These are phyloP conservation scores for Desmodus rotundus DNA, from an alignment of 2,113 vertebrate species.

Conservation along the genomic window DNA sequence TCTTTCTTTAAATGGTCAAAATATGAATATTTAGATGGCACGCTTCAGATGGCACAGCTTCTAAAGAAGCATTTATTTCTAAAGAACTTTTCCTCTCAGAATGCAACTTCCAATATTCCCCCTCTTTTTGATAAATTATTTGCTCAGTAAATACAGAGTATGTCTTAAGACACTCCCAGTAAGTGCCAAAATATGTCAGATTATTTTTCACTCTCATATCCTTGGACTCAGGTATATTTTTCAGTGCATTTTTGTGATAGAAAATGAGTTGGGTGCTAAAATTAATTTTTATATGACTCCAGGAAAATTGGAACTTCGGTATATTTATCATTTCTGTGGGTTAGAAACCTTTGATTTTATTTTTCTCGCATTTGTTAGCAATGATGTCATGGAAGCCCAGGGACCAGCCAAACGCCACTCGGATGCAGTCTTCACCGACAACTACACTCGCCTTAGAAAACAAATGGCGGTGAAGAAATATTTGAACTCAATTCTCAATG, in stretches of 20 bases:
- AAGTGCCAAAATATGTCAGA: background rate
- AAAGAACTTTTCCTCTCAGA: background rate
- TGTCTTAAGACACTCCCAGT: background rate
- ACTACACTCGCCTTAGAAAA: conserved; percentile 94
- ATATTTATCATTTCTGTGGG: background rate
- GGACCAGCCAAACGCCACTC: conserved; percentile 92
- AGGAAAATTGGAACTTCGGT: background rate
- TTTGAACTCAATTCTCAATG: conserved; percentile 91
- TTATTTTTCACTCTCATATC: background rate
- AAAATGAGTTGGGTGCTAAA: background rate
- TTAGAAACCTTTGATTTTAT: background rate
- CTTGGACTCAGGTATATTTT: background rate
- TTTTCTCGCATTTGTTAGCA: conserved; percentile 63
- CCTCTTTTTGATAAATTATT: background rate
- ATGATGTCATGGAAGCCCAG: conserved; percentile 84
- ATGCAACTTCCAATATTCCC: background rate
- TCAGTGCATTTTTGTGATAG: background rate
- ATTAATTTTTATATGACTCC: background rate
- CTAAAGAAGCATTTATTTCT: background rate
- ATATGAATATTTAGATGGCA: background rate
- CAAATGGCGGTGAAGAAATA: conserved; percentile 96
- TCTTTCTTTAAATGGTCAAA: background rate
- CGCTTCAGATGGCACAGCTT: background rate
- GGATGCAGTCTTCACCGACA: conserved; percentile 96
- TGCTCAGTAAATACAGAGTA: background rate